Conservation (phyloP, 2,888 invertebrate genomes). For the Latheticus oryzae region DNA sequence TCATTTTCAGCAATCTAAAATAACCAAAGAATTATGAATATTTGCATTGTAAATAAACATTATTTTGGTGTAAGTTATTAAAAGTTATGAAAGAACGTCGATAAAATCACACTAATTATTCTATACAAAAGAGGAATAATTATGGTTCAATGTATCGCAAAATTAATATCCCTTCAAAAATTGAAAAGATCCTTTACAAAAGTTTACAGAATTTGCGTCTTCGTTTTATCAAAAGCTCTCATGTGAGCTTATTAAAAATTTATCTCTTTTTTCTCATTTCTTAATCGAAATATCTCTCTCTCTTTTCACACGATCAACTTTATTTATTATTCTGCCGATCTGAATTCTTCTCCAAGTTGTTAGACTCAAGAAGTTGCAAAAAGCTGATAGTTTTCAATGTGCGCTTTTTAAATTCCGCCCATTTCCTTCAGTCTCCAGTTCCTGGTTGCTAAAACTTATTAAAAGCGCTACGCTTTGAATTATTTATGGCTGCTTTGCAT, state of each 20-base stretch:
- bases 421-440: constrained; percentile 16
- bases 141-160: too few species aligned
- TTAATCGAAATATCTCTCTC: neutral
- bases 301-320: constrained; percentile 3
- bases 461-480: constrained; percentile 15
- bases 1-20: too few species aligned
- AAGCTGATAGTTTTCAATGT: constrained; percentile 22
- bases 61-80: constrained; percentile 4
- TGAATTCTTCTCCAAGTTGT: constrained; percentile 14
- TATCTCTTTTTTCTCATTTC: neutral
- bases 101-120: constrained; percentile 6
- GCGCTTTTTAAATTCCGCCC: constrained; percentile 21
- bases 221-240: too few species aligned
- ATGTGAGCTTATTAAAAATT: too few species aligned
- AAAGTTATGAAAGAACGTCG: neutral
- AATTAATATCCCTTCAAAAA: too few species aligned
- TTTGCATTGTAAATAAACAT: constrained; percentile 16
- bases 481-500: constrained; percentile 26
- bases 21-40: too few species aligned
- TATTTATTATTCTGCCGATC: constrained; percentile 20
- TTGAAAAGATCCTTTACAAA: too few species aligned
- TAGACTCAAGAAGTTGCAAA: too few species aligned
- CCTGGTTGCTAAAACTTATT: constrained; percentile 26
- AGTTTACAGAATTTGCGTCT: too few species aligned
- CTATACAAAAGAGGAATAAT: constrained; percentile 1